Base-by-base conservation (phyloP, 1,140 invertebrate species). In the Lordiphosa clarofinis region DNA sequence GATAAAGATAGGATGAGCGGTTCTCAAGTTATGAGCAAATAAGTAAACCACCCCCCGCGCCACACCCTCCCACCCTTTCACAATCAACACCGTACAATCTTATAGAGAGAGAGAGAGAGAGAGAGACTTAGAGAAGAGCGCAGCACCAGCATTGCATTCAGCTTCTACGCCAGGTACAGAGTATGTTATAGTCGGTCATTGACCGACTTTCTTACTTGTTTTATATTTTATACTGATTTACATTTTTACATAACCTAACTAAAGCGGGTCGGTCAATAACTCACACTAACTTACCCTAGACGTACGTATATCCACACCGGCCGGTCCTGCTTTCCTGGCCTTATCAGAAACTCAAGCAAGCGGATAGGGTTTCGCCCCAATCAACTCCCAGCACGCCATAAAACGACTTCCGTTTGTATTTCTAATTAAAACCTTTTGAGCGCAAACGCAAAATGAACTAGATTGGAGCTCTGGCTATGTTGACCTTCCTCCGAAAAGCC, bases 381-480 rank as follows among this genome's bases (percentile, higher is more conserved):
- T n/a, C 37, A n/a, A 46, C 31, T 46, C 62, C 36, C 62, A 72
- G 67, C 68, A 68, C 55, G 62, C 63, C 53, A 78, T 69, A 78
- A 64, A 78, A 52, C 37, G 54, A 73, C 56, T 78, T 79, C 56
- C 73, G 68, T 57, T 78, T 73, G 47, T 43, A 52, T 69, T 79
- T 73, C 64, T 78, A 78, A 78, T 78, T 79, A 79, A 73, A 56
- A 49, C 50, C 28, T 31, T 31, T 31, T 31, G 28, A 31, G 28
- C 6, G 28, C 44, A 39, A 31, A 42, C 9, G 39, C 21, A 28
- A 49, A 46, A 54, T 40, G 47, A 46, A 39, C 63, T 47, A 52
- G 64, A 58, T 50, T 39, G 39, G 9, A 50, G 15, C 37, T 39
- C 10, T 7, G 42, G 21, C 44, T 11, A 28, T 40, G 10, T 8